Evolutionary conservation across 2,113 vertebrate species (phyloP).

Genomic region (Chloebia gouldiae): DNA sequence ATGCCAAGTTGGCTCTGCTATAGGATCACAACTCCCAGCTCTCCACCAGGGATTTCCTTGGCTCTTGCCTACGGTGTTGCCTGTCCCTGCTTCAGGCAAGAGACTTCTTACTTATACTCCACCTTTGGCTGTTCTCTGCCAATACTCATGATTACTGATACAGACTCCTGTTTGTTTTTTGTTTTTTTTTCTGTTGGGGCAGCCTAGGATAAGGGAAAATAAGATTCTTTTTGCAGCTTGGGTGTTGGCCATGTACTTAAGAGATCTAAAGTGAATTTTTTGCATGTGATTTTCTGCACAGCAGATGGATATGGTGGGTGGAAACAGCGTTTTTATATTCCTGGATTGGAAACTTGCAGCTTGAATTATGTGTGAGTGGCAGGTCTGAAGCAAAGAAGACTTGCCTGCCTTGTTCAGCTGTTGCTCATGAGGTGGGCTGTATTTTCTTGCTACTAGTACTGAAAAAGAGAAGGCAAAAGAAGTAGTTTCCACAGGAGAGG

Average conservation of each 20-base stretch:
- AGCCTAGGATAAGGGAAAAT: background rate
- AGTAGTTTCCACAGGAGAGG: background rate
- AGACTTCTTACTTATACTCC: background rate
- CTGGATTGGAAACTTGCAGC: background rate
- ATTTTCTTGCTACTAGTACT: background rate
- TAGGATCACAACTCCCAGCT: background rate
- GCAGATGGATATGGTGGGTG: background rate
- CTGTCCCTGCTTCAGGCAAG: background rate
- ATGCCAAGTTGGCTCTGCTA: background rate
- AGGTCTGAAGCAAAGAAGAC: conserved; percentile 16
- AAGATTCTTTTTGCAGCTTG: background rate
- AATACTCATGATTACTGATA: background rate
- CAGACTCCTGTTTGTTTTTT: background rate
- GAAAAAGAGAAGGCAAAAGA: background rate
- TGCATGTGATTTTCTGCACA: background rate
- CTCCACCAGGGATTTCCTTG: background rate
- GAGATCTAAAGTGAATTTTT: background rate
- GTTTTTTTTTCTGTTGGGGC: background rate
- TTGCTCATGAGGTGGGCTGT: background rate
- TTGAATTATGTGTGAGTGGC: background rate
- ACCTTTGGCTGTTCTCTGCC: background rate
- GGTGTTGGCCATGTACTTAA: background rate
- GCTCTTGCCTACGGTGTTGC: background rate
- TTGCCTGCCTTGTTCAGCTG: background rate
- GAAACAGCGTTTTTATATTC: background rate